phyloP scores from a whole-genome alignment of 30 jellyfish, hydroid and myxozoan genomes.

The Catostylus mosaicus region DNA sequence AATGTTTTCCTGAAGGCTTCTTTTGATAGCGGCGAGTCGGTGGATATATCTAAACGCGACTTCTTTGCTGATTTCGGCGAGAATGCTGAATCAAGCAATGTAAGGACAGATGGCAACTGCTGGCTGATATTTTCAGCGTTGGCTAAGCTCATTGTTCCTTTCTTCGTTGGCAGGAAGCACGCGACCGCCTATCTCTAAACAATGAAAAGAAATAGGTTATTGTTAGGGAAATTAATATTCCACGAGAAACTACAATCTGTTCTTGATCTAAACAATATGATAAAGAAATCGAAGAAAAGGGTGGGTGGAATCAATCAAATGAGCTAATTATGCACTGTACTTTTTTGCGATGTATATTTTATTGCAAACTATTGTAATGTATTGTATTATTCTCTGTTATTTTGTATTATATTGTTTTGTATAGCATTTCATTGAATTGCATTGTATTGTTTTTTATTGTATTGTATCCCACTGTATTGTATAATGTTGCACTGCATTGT shows the following conservation, averaged over 20 bases:
- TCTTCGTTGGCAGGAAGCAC: conserved; percentile 77
- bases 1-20: conserved; percentile 67
- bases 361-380: too few species aligned
- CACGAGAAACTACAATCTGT: conserved; percentile 48
- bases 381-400: too few species aligned
- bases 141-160: conserved; percentile 77
- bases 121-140: conserved; percentile 68
- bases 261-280: too few species aligned
- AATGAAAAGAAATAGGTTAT: conserved; percentile 44
- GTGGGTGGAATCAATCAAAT: too few species aligned
- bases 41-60: conserved; percentile 27
- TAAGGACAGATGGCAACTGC: conserved; percentile 83
- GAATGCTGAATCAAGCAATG: conserved; percentile 78
- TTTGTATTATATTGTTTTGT: too few species aligned
- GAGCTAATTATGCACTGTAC: too few species aligned
- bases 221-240: conserved; percentile 50
- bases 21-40: conserved; percentile 48
- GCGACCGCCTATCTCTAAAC: conserved; percentile 65
- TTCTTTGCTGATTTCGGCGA: conserved; percentile 60
- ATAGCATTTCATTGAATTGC: too few species aligned
- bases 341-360: too few species aligned
- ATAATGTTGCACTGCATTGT: too few species aligned
- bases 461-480: too few species aligned
- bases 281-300: too few species aligned
- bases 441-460: too few species aligned